Percentiles rank a stretch among this genome's conserved stretches.
phyloP scores from a whole-genome alignment of 2,113 vertebrate species.

The Antechinus stuartii region DNA sequence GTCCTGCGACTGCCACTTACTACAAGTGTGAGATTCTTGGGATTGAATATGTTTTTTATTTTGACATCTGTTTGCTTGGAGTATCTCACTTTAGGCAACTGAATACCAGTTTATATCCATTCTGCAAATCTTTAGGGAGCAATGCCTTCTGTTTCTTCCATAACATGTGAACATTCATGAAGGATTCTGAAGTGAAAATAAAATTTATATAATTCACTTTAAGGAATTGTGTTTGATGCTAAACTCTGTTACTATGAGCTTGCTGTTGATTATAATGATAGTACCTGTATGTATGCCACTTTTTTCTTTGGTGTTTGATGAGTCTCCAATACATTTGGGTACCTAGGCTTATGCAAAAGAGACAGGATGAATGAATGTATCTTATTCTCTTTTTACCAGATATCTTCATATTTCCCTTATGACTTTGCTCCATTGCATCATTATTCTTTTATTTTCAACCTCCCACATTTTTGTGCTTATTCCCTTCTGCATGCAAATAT shows the following conservation, averaged over 20 bases:
- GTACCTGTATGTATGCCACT: accelerated
- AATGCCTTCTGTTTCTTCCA: neutral
- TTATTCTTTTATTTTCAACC: neutral
- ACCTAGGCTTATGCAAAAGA: neutral
- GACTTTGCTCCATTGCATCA: neutral
- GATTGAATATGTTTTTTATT: neutral
- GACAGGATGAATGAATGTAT: neutral
- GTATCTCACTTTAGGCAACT: neutral
- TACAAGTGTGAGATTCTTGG: neutral
- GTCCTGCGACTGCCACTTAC: neutral
- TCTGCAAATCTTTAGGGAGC: neutral
- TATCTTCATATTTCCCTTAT: neutral
- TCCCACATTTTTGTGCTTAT: neutral
- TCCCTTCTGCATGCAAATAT: neutral
- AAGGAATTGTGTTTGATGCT: neutral
- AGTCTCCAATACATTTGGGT: accelerated
- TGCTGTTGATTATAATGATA: neutral
- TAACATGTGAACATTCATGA: neutral
- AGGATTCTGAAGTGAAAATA: neutral
- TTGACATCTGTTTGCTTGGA: neutral
- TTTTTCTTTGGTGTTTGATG: neutral
- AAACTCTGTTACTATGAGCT: neutral
- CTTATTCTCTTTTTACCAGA: neutral
- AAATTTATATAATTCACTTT: neutral
- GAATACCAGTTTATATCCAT: neutral